phyloP scores from a whole-genome alignment of 2,797 vertebrate genomes.

The Gadopsis marmoratus region DNA sequence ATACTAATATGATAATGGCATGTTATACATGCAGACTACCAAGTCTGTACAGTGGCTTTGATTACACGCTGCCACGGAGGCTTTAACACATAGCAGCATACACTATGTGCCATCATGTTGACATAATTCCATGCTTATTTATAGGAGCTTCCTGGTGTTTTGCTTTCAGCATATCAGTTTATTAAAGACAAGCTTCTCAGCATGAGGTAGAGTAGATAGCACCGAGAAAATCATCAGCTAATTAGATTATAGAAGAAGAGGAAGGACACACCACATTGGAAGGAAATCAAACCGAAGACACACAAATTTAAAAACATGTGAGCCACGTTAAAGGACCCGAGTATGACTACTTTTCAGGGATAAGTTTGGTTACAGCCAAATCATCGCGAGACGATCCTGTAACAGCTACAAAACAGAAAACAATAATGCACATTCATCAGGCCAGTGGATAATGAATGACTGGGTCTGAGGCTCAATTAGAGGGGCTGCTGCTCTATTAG shows the following conservation, averaged over 20 bases:
- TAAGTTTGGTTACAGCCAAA: neutral
- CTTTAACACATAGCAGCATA: constrained; percentile 2
- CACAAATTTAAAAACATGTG: neutral
- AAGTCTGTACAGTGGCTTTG: constrained; percentile 1
- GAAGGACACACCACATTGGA: neutral
- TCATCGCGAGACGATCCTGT: neutral
- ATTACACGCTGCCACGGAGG: neutral
- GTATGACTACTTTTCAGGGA: neutral
- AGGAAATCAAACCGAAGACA: constrained; percentile 4
- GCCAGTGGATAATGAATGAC: constrained; percentile 43
- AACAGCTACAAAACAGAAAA: constrained; percentile 33
- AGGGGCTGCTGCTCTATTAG: constrained; percentile 36
- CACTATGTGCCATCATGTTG: neutral
- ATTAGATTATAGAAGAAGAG: neutral
- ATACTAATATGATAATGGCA: constrained; percentile 10
- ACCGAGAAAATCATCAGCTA: neutral
- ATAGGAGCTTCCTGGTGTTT: constrained; percentile 21
- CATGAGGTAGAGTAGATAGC: neutral
- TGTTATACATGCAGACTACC: neutral
- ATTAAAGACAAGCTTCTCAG: constrained; percentile 9
- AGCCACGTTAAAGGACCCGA: neutral
- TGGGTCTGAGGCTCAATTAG: constrained; percentile 32
- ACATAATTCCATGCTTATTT: neutral
- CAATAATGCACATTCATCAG: constrained; percentile 21
- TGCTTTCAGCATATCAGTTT: constrained; percentile 3